Conservation (phyloP, 1,140 invertebrate genomes). For the Dufourea novaeangliae region DNA sequence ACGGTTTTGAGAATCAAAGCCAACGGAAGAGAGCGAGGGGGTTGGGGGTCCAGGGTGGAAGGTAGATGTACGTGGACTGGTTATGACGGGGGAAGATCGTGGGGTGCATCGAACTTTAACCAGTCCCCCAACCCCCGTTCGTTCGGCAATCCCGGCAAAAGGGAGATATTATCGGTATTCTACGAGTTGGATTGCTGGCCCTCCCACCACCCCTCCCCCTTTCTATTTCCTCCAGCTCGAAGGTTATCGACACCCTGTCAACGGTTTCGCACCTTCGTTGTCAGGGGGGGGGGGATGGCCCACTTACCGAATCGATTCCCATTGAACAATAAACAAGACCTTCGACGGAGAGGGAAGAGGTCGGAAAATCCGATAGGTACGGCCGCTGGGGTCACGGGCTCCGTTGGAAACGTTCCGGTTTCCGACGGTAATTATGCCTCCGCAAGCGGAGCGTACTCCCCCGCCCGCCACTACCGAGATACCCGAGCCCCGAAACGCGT, state of each 20-base stretch:
- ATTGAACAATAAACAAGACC: constrained; percentile 61
- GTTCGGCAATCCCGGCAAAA: constrained; percentile 31
- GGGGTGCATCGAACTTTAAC: constrained; percentile 21
- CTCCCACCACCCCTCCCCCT: constrained; percentile 9
- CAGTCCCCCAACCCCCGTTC: background rate
- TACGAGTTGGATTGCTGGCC: constrained; percentile 57
- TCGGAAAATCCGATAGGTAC: background rate
- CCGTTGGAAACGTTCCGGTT: background rate
- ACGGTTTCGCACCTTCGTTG: constrained; percentile 52
- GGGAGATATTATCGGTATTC: constrained; percentile 64
- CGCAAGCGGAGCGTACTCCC: background rate
- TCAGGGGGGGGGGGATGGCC: constrained; percentile 59
- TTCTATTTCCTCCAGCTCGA: constrained; percentile 57
- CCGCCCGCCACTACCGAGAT: background rate
- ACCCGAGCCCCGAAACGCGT: background rate
- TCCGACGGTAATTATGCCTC: constrained; percentile 21
- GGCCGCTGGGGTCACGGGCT: background rate
- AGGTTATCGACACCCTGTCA: constrained; percentile 70
- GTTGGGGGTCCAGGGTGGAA: background rate
- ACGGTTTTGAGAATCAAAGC: constrained; percentile 56
- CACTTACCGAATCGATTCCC: constrained; percentile 66
- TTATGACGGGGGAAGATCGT: constrained; percentile 47
- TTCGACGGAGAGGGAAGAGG: background rate
- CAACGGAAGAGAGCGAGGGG: background rate
- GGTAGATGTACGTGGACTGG: constrained; percentile 42